Evolutionary conservation across 2,113 vertebrate genomes (phyloP).

Genomic region (Uria lomvia): DNA sequence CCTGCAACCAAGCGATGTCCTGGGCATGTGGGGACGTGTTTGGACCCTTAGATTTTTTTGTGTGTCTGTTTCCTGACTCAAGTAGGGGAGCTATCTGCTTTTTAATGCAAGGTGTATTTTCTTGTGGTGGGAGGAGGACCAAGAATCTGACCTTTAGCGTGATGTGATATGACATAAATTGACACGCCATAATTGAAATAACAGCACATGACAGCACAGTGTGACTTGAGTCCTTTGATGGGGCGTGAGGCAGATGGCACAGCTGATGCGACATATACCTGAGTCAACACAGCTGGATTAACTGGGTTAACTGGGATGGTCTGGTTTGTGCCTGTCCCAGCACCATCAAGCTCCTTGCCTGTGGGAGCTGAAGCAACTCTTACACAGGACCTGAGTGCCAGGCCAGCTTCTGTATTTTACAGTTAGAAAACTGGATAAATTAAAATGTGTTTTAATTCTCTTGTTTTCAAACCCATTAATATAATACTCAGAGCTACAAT

Average conservation of each 20-base stretch:
- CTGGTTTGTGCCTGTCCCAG: background rate
- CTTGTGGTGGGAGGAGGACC: background rate
- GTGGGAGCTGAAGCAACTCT: too few relatives aligned
- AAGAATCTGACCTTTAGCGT: background rate
- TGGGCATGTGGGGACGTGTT: rapidly evolving
- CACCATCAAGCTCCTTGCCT: rapidly evolving
- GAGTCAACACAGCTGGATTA: background rate
- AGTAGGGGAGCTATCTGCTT: rapidly evolving
- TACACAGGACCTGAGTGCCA: rapidly evolving
- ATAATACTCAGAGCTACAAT: background rate
- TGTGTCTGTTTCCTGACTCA: background rate
- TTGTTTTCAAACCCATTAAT: background rate
- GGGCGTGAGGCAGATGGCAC: background rate
- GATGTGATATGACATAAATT: background rate
- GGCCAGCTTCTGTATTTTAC: background rate
- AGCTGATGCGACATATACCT: background rate
- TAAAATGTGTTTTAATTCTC: background rate
- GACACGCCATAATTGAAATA: background rate
- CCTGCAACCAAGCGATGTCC: background rate
- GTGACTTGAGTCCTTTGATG: background rate
- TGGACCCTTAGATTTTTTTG: background rate
- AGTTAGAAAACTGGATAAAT: background rate
- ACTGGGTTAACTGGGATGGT: background rate
- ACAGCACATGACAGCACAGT: background rate
- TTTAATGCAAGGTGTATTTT: background rate